Conservation (phyloP, 2,113 vertebrate species). For the Grammomys surdaster region DNA sequence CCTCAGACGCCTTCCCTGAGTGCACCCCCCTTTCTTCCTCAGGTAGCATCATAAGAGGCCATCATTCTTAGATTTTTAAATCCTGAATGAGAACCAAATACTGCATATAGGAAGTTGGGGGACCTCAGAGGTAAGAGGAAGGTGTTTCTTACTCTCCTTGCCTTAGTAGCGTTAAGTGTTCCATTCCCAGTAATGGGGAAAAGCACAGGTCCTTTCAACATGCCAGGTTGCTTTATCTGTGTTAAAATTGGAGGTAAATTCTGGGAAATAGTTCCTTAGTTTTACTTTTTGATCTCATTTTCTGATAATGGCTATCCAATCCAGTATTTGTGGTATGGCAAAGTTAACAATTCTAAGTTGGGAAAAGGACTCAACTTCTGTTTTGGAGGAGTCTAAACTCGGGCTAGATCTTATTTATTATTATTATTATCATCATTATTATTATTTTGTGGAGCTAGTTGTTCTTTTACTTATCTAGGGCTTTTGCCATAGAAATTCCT, state of each 20-base stretch:
- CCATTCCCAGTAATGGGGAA: background rate
- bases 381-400: conserved; percentile 32
- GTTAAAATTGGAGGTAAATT: conserved; percentile 24
- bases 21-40: background rate
- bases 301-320: background rate
- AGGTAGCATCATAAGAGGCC: conserved; percentile 2
- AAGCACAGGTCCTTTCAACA: background rate
- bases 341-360: conserved; percentile 36
- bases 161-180: background rate
- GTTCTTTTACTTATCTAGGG: conserved; percentile 47
- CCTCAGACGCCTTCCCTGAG: background rate
- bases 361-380: background rate
- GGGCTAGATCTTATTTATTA: conserved; percentile 4
- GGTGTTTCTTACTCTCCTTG: background rate
- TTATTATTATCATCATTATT: background rate
- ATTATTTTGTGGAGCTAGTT: conserved; percentile 45
- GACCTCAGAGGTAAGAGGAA: conserved; percentile 1
- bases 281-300: conserved; percentile 14
- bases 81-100: background rate
- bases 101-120: background rate
- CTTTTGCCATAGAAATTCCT: conserved; percentile 66
- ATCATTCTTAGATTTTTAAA: conserved; percentile 22
- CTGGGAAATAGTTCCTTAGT: conserved; percentile 3
- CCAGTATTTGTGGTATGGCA: background rate
- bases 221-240: background rate